A percentile compares a stretch with the other conserved stretches of the same genome.
phyloP scores from a whole-genome alignment of 2,797 vertebrate species.

The Cossypha polioptera region DNA sequence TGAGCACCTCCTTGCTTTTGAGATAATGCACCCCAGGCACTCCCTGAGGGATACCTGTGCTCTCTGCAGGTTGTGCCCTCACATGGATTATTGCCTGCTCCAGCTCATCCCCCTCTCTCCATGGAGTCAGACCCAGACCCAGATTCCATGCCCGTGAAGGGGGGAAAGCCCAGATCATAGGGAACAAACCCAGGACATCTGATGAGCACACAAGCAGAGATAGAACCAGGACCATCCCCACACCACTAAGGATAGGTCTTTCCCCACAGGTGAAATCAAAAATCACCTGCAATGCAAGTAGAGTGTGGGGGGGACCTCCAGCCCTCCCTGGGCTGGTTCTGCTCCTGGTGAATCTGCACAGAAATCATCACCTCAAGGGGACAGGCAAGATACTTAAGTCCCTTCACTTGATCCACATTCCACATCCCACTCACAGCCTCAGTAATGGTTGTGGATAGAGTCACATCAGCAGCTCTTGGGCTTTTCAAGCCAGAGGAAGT shows the following conservation, averaged over 20 bases:
- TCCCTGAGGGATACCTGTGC: not conserved
- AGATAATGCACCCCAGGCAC: conserved; percentile 63
- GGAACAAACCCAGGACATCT: not conserved
- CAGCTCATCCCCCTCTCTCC: not conserved
- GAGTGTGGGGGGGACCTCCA: not conserved
- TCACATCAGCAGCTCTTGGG: not conserved
- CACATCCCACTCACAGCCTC: not conserved
- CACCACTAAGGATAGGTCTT: not conserved
- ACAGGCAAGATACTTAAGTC: not conserved
- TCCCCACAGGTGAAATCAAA: not conserved
- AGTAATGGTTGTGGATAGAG: fast-evolving
- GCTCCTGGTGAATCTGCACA: not conserved
- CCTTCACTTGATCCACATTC: not conserved
- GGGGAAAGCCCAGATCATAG: not conserved
- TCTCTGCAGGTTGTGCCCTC: not conserved
- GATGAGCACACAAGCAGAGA: fast-evolving
- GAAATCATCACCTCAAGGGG: not conserved
- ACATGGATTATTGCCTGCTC: not conserved
- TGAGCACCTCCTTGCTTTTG: conserved; percentile 72
- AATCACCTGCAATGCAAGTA: not conserved
- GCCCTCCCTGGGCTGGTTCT: not conserved
- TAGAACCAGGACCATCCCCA: not conserved
- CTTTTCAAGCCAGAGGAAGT: not conserved
- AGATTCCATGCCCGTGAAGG: not conserved
- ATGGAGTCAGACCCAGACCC: not conserved